Base-by-base conservation (phyloP, 2,888 invertebrate species). In the Diaphora mendica region DNA sequence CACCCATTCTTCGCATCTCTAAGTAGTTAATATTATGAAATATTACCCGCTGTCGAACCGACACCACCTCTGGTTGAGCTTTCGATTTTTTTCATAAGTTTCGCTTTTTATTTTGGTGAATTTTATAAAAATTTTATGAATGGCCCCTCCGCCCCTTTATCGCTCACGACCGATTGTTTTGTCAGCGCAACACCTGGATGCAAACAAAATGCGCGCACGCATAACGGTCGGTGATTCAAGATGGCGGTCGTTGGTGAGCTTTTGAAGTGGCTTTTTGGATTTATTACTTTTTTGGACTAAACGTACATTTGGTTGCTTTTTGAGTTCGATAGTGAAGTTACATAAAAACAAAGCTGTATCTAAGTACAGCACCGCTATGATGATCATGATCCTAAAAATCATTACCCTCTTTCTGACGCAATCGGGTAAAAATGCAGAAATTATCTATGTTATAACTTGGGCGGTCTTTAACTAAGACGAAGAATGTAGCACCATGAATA, bases 171-270 rank as follows among this genome's bases (percentile, higher is more conserved):
- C 87, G 93, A 95, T 95, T 95, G 95, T 95, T 95, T 95, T 95
- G 95, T 95, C 94, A 95, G 93, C 85, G 88, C 89, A 92, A 95
- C 95, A 95, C 95, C 95, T 95, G 95, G 95, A 93, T 87, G 88
- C 91, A 91, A 92, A 94, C 93, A 94, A 92, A n/a, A 91, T 90
- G 92, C 91, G 92, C 86, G 89, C 88, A 89, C 90, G 89, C 90
- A 87, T 85, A 91, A 92, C 91, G 88, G 91, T 89, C 86, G 89
- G 90, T 83, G 83, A 90, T 87, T 85, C 91, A 93, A 92, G 86
- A 93, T 92, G 91, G 92, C 90, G 90, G 87, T 87, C 85, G 75
- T 78, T 73, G 78, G 81, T 76, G 80, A 83, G 78, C 86, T 83
- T 86, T 88, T 83, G 84, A 83, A 81, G 79, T 82, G 77, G 78